Conservation (phyloP, 2,888 invertebrate genomes). For the Tipula lateralis region DNA sequence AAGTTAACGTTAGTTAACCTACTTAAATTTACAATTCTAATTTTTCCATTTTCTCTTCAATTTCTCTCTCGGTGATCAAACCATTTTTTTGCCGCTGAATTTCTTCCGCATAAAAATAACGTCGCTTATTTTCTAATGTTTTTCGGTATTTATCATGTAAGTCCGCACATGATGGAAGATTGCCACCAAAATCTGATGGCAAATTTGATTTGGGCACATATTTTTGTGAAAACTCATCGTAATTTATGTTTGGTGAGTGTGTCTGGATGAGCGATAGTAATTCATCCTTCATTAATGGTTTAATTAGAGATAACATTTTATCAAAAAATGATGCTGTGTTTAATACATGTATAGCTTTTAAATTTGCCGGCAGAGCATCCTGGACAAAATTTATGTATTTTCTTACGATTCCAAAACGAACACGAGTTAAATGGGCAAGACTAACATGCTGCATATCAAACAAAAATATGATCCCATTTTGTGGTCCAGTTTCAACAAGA, state of each 20-base stretch:
- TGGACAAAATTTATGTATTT: slow-evolving; percentile 65
- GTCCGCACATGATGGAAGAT: slow-evolving; percentile 41
- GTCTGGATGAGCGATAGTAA: slow-evolving; percentile 51
- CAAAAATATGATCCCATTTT: slow-evolving; percentile 60
- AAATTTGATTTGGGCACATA: slow-evolving; percentile 55
- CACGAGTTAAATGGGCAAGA: slow-evolving; percentile 56
- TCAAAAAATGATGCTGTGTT: slow-evolving; percentile 58
- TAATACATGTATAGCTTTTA: slow-evolving; percentile 62
- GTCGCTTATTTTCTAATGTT: slow-evolving; percentile 32
- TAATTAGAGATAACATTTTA: slow-evolving; percentile 55
- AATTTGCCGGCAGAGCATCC: slow-evolving; percentile 62
- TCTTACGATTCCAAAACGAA: slow-evolving; percentile 56
- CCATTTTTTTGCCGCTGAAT: slow-evolving; percentile 33
- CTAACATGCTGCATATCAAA: slow-evolving; percentile 64
- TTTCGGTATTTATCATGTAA: slow-evolving; percentile 34
- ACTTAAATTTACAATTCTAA: neutral
- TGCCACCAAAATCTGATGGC: slow-evolving; percentile 60
- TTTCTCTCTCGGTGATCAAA: neutral
- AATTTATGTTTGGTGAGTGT: slow-evolving; percentile 54
- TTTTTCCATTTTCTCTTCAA: slow-evolving; percentile 3
- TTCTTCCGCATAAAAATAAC: slow-evolving; percentile 36
- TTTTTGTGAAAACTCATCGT: slow-evolving; percentile 55
- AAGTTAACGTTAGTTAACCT: neutral
- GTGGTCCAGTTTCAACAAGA: slow-evolving; percentile 56
- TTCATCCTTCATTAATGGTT: slow-evolving; percentile 58